Conservation (phyloP, 2,113 vertebrate genomes). For the Acrocephalus kingi region DNA sequence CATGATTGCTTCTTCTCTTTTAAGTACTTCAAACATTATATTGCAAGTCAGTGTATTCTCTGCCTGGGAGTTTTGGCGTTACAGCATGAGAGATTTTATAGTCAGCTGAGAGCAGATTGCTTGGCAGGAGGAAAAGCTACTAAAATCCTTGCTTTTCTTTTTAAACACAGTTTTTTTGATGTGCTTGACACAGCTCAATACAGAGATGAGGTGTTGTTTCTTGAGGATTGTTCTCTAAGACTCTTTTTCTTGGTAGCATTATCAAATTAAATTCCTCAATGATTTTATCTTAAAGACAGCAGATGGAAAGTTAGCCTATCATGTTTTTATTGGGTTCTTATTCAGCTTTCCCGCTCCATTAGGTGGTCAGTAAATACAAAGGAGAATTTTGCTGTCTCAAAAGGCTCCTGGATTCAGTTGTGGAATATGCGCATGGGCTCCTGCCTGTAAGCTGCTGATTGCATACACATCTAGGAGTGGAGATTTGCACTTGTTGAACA, state of each 20-base stretch:
- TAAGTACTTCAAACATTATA: neutral
- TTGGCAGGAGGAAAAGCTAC: conserved; percentile 27
- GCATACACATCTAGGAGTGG: neutral
- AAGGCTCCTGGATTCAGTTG: neutral
- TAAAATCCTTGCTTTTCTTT: neutral
- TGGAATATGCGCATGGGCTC: fast-evolving
- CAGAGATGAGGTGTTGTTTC: neutral
- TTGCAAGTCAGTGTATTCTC: neutral
- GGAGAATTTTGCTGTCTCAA: neutral
- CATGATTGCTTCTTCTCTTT: neutral
- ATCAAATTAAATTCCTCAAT: neutral
- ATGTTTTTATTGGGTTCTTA: neutral
- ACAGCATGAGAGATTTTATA: neutral
- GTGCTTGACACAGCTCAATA: neutral
- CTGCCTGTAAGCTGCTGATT: neutral
- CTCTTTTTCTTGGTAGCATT: neutral
- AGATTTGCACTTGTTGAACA: neutral
- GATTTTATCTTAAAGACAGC: neutral
- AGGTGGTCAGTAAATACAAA: neutral
- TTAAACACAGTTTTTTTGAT: neutral
- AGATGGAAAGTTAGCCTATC: neutral
- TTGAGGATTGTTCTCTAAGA: neutral
- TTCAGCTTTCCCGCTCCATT: neutral
- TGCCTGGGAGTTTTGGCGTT: neutral
- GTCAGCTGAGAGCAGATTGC: neutral